Conservation (phyloP, 2,888 invertebrate species). For the Polyommatus iphigenia region DNA sequence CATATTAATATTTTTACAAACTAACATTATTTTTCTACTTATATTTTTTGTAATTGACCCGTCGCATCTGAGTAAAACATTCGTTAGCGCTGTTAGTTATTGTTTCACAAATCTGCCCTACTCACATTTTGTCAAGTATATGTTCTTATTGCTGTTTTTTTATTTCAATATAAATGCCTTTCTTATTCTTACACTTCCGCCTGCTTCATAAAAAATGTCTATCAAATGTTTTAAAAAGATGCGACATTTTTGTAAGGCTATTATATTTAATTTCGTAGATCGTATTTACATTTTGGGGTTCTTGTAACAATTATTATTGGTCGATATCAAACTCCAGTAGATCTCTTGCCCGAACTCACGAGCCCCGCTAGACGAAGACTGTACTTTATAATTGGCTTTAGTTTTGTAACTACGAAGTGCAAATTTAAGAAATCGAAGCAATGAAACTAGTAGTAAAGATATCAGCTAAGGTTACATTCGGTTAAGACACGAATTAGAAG, state of each 20-base stretch:
- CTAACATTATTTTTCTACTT: slow-evolving; percentile 30
- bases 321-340: slow-evolving; percentile 22
- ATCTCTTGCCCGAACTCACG: slow-evolving; percentile 30
- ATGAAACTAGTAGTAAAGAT: slow-evolving; percentile 51
- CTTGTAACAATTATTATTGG: slow-evolving; percentile 2
- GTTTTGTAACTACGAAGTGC: slow-evolving; percentile 55
- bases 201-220: background rate
- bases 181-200: background rate
- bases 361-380: slow-evolving; percentile 43
- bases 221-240: background rate
- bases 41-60: slow-evolving; percentile 29
- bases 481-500: slow-evolving; percentile 7
- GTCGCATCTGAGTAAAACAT: slow-evolving; percentile 20
- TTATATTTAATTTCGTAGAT: slow-evolving; percentile 18
- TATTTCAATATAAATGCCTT: background rate
- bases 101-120: background rate
- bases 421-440: slow-evolving; percentile 58
- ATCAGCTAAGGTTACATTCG: slow-evolving; percentile 29
- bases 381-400: slow-evolving; percentile 51
- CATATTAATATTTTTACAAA: slow-evolving; percentile 8
- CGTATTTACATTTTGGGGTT: slow-evolving; percentile 23
- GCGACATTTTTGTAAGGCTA: background rate
- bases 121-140: background rate
- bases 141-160: background rate
- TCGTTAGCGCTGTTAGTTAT: background rate